A percentile compares a stretch with the other conserved stretches of the same genome.
phyloP scores from a whole-genome alignment of 2,797 vertebrate genomes.

The Xenops minutus region DNA sequence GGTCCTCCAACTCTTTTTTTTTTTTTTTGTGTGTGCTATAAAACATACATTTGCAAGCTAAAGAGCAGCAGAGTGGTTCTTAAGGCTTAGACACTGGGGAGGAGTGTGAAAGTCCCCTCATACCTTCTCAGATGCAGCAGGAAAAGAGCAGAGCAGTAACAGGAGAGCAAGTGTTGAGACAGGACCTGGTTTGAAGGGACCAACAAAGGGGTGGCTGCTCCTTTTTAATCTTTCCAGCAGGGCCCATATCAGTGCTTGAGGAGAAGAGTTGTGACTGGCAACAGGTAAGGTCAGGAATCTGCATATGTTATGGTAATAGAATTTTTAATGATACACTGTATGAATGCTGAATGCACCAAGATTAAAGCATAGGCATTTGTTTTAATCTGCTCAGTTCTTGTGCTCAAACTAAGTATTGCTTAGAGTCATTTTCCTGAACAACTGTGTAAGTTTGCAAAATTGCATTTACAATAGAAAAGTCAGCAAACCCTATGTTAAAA shows the following conservation, averaged over 20 bases:
- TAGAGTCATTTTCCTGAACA: background rate
- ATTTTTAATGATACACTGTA: background rate
- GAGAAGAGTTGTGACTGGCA: background rate
- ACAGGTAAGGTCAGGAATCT: background rate
- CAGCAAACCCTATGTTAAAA: background rate
- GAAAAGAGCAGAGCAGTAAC: background rate
- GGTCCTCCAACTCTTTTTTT: background rate
- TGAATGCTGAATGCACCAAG: background rate
- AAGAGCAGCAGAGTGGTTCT: background rate
- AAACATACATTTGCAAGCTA: background rate
- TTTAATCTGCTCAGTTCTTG: background rate
- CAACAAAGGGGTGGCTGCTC: background rate
- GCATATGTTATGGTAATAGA: background rate
- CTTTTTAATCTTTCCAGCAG: background rate
- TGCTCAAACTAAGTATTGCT: background rate
- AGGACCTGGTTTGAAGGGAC: background rate
- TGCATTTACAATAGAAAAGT: background rate
- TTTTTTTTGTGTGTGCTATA: too few species aligned
- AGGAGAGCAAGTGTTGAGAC: background rate
- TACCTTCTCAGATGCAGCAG: background rate
- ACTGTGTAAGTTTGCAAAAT: background rate
- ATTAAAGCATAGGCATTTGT: background rate
- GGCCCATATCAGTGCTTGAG: background rate
- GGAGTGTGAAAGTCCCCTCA: background rate
- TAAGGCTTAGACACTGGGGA: background rate